A percentile compares a stretch with the other conserved stretches of the same genome.
Conservation (phyloP, 2,888 invertebrate species). For the Himalopsyche japonica region DNA sequence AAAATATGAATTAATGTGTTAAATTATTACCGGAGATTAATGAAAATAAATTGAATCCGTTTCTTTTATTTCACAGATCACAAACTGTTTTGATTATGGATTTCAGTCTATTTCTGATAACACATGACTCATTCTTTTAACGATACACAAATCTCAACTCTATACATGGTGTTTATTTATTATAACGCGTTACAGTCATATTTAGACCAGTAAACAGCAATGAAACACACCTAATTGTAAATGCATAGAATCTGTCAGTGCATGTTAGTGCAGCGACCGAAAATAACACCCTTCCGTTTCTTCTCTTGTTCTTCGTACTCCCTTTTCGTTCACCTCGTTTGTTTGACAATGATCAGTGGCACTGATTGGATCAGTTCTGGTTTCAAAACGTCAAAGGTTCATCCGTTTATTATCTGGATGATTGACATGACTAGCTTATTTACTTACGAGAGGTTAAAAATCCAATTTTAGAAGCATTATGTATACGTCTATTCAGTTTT, state of each 20-base stretch:
- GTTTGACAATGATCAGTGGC: not conserved
- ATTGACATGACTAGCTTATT: not conserved
- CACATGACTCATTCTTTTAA: no score
- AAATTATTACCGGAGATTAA: no score
- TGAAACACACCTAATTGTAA: not conserved
- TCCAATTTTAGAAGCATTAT: not conserved
- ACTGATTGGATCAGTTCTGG: not conserved
- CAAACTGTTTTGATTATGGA: not conserved
- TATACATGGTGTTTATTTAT: no score
- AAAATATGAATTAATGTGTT: no score
- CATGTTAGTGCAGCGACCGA: not conserved
- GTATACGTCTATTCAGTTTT: no score
- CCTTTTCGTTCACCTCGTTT: not conserved
- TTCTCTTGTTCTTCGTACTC: not conserved
- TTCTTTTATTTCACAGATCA: not conserved
- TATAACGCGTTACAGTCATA: no score
- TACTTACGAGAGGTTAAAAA: not conserved
- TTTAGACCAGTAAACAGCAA: no score
- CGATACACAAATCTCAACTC: no score
- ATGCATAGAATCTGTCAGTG: not conserved
- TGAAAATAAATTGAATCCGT: not conserved
- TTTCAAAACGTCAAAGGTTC: not conserved
- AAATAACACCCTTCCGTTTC: not conserved
- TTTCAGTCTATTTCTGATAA: no score
- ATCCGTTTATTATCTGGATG: not conserved